These are phyloP conservation scores for Drosophila kokeensis DNA, from an alignment of 2,888 invertebrate genomes.

Conservation along the genomic window DNA sequence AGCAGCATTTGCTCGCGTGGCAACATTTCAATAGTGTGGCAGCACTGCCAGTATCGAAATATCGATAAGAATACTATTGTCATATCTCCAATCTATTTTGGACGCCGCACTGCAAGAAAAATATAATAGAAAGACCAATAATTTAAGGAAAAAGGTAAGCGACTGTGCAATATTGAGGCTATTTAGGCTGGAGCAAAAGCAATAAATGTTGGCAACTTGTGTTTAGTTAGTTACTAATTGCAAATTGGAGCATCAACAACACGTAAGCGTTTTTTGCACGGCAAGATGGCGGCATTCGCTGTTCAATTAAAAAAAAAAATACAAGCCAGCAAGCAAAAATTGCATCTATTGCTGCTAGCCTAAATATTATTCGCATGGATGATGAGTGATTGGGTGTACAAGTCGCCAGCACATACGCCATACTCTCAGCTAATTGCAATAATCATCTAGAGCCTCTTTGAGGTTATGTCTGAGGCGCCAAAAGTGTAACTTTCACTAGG, in stretches of 20 bases:
- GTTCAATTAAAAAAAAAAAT: constrained; percentile 9
- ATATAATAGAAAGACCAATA: constrained; percentile 7
- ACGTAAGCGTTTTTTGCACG: constrained; percentile 52
- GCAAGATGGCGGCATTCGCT: constrained; percentile 65
- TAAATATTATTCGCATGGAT: not conserved
- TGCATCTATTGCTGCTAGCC: not conserved
- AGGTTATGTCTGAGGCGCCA: constrained; percentile 57
- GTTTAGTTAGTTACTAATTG: not conserved
- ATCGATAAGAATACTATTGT: constrained; percentile 10
- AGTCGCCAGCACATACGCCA: not conserved
- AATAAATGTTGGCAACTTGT: not conserved
- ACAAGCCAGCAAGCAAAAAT: not conserved
- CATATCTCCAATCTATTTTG: constrained; percentile 17
- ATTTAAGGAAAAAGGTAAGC: constrained; percentile 31
- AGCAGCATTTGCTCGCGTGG: not conserved
- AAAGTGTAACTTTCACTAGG: constrained; percentile 53
- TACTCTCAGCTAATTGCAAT: not conserved
- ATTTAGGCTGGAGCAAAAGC: not conserved
- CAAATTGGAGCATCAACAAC: constrained; percentile 8
- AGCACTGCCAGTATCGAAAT: not conserved
- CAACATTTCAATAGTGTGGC: constrained; percentile 17
- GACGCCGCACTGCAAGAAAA: constrained; percentile 47
- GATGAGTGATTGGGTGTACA: not conserved
- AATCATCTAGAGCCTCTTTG: constrained; percentile 9
- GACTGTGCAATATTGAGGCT: not conserved